A percentile compares a stretch with the other conserved stretches of the same genome.
Conservation (phyloP, 2,797 vertebrate species). For the Xyrichtys novacula region DNA sequence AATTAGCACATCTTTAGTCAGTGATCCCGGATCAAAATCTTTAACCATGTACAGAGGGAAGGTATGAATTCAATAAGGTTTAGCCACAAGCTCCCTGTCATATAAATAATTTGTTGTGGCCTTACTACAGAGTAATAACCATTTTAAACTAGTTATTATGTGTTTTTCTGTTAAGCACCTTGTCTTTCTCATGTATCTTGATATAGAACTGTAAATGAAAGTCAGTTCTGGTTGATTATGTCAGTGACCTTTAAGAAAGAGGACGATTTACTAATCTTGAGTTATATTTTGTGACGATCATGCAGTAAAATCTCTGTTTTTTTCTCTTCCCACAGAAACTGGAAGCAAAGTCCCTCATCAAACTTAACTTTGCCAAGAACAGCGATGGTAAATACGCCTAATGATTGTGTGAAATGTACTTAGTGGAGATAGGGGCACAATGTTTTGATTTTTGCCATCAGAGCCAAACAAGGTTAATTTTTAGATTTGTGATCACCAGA, state of each 20-base stretch:
- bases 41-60: too few species aligned
- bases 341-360: conserved; percentile 94
- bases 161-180: too few species aligned
- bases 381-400: conserved; percentile 88
- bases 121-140: too few species aligned
- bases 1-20: too few species aligned
- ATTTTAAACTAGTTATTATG: too few species aligned
- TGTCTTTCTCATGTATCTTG: too few species aligned
- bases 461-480: background rate
- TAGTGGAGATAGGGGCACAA: background rate
- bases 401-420: background rate
- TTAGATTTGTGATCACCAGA: conserved; percentile 1
- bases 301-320: background rate
- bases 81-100: too few species aligned
- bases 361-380: conserved; percentile 94
- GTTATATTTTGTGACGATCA: background rate
- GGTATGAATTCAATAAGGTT: too few species aligned
- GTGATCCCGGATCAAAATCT: too few species aligned
- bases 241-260: background rate
- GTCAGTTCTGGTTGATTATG: background rate
- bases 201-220: too few species aligned
- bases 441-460: accelerated
- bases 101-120: too few species aligned
- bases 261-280: background rate
- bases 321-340: conserved; percentile 87